Percentiles rank a stretch among this genome's conserved stretches.
Evolutionary conservation across 92 coral and sea anemone genomes (phyloP).

Genomic region (Paramuricea clavata): DNA sequence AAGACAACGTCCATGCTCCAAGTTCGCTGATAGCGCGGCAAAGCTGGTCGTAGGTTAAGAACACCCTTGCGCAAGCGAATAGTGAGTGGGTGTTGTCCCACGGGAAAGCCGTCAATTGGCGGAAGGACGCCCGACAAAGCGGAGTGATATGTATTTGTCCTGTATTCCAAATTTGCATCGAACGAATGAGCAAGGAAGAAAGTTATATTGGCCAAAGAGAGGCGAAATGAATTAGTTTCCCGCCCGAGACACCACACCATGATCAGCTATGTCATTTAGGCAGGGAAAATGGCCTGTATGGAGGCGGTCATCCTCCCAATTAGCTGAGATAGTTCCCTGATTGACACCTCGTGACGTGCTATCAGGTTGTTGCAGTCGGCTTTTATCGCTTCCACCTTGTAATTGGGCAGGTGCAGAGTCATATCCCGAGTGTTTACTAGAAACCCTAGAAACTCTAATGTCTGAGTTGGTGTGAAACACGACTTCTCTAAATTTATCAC

Average conservation of each 20-base stretch:
- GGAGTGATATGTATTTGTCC: conserved; percentile 41
- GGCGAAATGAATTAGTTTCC: conserved; percentile 10
- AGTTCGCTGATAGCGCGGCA: conserved; percentile 47
- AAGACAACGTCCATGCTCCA: conserved; percentile 46
- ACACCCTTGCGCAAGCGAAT: conserved; percentile 40
- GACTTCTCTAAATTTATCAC: neutral
- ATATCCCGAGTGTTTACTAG: neutral
- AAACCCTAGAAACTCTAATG: neutral
- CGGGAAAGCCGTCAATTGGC: conserved; percentile 44
- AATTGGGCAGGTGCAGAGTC: neutral
- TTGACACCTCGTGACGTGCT: neutral
- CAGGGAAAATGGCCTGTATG: neutral
- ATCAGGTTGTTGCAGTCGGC: neutral
- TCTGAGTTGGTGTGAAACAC: neutral
- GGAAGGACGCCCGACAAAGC: conserved; percentile 38
- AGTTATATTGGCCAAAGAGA: conserved; percentile 6
- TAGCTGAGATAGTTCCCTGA: neutral
- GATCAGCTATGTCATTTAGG: neutral
- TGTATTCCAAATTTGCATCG: neutral
- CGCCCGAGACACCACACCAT: neutral
- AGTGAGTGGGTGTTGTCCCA: conserved; percentile 22
- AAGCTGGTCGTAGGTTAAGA: conserved; percentile 20
- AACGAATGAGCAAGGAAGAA: neutral
- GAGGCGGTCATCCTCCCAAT: conserved; percentile 5
- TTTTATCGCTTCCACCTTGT: neutral